A percentile compares a stretch with the other conserved stretches of the same genome.
phyloP scores from a whole-genome alignment of 2,797 vertebrate species.

The Rhynchotus rufescens region DNA sequence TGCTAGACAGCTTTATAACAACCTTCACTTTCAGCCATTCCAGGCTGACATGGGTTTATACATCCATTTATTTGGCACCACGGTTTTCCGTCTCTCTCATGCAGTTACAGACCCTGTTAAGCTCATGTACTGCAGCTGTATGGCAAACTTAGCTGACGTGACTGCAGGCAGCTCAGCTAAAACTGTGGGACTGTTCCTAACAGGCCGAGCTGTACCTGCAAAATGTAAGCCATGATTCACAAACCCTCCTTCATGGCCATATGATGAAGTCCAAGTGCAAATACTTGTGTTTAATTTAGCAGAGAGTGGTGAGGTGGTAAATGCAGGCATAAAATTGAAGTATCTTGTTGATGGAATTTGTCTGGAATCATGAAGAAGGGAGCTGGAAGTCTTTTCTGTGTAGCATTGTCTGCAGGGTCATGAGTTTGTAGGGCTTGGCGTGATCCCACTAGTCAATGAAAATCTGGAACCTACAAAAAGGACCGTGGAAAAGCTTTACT shows the following conservation, averaged over 20 bases:
- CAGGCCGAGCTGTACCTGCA: background rate
- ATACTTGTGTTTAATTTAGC: background rate
- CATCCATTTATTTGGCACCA: background rate
- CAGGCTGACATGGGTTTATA: background rate
- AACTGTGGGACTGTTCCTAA: background rate
- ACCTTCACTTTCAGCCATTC: background rate
- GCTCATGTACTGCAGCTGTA: background rate
- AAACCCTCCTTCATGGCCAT: fast-evolving
- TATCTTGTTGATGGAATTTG: background rate
- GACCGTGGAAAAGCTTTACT: background rate
- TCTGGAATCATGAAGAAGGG: background rate
- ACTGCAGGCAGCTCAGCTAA: background rate
- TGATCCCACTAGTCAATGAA: background rate
- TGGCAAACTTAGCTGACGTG: background rate
- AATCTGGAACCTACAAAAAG: background rate
- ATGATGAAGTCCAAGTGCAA: background rate
- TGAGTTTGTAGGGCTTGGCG: background rate
- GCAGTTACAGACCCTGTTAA: background rate
- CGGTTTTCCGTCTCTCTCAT: background rate
- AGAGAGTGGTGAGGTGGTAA: background rate
- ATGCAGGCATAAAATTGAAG: background rate
- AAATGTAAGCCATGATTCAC: background rate
- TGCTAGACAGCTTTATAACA: background rate
- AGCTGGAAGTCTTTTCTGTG: background rate
- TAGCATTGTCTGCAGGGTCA: background rate